phyloP scores from a whole-genome alignment of 2,888 invertebrate species.

The Stenolophus ochropezus region DNA sequence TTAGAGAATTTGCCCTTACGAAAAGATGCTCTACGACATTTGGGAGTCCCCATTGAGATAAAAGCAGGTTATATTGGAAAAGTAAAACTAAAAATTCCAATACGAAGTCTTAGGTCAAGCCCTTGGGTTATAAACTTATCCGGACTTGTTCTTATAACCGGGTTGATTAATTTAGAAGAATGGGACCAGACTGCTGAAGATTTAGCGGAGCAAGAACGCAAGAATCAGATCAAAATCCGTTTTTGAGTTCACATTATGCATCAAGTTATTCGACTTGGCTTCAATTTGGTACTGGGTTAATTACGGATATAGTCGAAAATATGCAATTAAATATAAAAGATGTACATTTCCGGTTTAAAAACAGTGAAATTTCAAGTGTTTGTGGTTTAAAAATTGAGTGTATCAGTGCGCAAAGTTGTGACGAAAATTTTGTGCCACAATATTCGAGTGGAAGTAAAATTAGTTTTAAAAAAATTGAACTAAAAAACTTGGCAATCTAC shows the following conservation, averaged over 20 bases:
- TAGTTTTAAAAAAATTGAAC: slow-evolving; percentile 92
- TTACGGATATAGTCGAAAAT: slow-evolving; percentile 97
- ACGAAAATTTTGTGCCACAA: slow-evolving; percentile 88
- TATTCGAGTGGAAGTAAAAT: slow-evolving; percentile 80
- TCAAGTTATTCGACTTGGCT: slow-evolving; percentile 94
- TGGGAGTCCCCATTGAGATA: slow-evolving; percentile 94
- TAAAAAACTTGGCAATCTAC: slow-evolving; percentile 91
- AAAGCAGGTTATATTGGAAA: slow-evolving; percentile 94
- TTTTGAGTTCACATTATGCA: slow-evolving; percentile 82
- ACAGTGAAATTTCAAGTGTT: slow-evolving; percentile 83
- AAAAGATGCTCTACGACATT: slow-evolving; percentile 92
- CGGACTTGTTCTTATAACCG: slow-evolving; percentile 92
- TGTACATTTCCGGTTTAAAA: slow-evolving; percentile 97
- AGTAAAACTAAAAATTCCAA: slow-evolving; percentile 93
- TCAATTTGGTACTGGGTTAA: slow-evolving; percentile 92
- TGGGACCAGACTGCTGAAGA: slow-evolving; percentile 93
- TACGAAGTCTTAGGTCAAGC: slow-evolving; percentile 93
- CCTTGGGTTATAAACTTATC: slow-evolving; percentile 98
- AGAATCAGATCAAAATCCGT: slow-evolving; percentile 79
- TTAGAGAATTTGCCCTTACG: slow-evolving; percentile 97
- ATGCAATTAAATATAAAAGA: slow-evolving; percentile 90
- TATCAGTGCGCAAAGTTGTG: slow-evolving; percentile 94
- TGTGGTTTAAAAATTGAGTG: slow-evolving; percentile 92
- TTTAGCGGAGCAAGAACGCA: slow-evolving; percentile 86
- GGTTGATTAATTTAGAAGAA: slow-evolving; percentile 90